phyloP scores from a whole-genome alignment of 2,797 vertebrate species.

The Darevskia nairensis region DNA sequence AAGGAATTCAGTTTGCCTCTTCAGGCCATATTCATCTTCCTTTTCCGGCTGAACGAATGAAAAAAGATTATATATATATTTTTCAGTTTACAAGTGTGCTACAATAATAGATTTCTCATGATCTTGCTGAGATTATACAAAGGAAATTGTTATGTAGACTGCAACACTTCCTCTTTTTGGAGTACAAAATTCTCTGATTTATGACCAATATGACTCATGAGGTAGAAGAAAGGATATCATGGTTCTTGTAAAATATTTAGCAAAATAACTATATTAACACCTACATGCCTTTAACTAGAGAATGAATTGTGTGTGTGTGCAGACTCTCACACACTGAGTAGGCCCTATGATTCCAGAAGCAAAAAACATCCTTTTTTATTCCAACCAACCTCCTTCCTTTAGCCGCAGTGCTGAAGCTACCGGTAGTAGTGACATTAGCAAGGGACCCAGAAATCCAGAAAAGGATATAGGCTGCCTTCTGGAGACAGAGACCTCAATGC shows the following conservation, averaged over 20 bases:
- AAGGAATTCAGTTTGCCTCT: not conserved
- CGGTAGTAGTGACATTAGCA: conserved; percentile 36
- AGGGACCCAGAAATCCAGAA: not conserved
- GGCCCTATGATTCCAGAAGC: not conserved
- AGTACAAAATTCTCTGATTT: conserved; percentile 30
- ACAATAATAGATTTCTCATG: conserved; percentile 31
- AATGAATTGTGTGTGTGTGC: not conserved
- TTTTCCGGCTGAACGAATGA: not conserved
- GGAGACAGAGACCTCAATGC: not conserved
- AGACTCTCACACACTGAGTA: conserved; percentile 4
- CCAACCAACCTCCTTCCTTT: conserved; percentile 7
- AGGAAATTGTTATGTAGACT: conserved; percentile 8
- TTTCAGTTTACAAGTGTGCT: conserved; percentile 1
- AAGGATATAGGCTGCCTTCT: not conserved
- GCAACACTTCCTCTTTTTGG: conserved; percentile 10
- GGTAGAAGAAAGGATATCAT: conserved; percentile 27
- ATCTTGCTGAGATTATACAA: conserved; percentile 1
- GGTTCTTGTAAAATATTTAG: conserved; percentile 1
- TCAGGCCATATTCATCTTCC: not conserved
- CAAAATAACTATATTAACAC: not conserved
- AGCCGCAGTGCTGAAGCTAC: conserved; percentile 8
- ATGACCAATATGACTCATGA: conserved; percentile 11
- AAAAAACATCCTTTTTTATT: conserved; percentile 20
- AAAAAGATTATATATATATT: not conserved
- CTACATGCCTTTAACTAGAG: not conserved